Evolutionary conservation across 2,797 vertebrate species (phyloP), one percentile per base, ranked within the genome.

Genomic region (Etheostoma nigrum): DNA sequence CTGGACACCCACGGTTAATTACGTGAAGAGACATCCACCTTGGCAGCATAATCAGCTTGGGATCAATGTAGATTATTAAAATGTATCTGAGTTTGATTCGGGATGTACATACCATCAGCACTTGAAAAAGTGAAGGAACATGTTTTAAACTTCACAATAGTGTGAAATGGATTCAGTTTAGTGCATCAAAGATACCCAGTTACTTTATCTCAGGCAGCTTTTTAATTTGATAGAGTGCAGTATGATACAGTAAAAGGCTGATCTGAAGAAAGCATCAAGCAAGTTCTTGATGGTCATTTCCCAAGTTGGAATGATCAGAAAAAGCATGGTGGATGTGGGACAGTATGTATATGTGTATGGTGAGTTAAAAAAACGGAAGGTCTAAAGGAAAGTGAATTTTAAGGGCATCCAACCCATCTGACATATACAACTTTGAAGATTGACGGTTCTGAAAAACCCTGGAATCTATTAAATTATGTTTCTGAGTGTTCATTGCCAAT

Each of bases 301-400:
- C 30, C 11, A 12, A 42, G 14, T 27, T 54, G 11, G 53, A 67
- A 27, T 40, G 60, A 62, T 36, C 2, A 27, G 33, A 42, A 27
- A 25, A 44, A 33, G 3, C 33, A 8, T 23, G 16, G 8, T 45
- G 15, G 16, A 42, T 51, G 36, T 58, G 36, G 42, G 48, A 30
- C 21, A 40, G 53, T 36, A 9, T 68, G 61, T 19, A 10, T 71
- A 36, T 68, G 60, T 72, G 25, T 15, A 44, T 65, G 66, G 33
- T 18, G 33, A 55, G 60, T 27, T 61, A 45, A 14, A 47, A 72
- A 76, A 82, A 79, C 67, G 67, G 73, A 77, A 87, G 62, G 40
- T 36, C 51, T 40, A 55, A 36, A 23, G 72, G 73, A 63, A 76
- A 67, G 40, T 76, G n/a, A 73, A 76, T 25, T 47, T 51, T 21